A percentile compares a stretch with the other conserved stretches of the same genome.
These are phyloP conservation scores for Hepsetus odoe DNA, from an alignment of 2,113 vertebrate species.

Conservation along the genomic window DNA sequence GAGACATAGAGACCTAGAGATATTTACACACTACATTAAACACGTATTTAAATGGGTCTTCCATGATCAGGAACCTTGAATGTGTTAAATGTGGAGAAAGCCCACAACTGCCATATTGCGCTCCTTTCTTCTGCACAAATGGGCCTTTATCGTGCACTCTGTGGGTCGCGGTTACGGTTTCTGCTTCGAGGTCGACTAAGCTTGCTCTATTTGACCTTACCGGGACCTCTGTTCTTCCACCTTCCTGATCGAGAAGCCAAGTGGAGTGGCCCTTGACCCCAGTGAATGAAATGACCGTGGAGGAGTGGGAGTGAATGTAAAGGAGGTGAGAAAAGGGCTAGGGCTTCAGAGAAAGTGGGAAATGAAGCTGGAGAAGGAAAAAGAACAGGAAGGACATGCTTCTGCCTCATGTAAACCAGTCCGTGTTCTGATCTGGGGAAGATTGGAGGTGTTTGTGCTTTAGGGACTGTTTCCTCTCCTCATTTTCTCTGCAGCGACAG, in stretches of 20 bases:
- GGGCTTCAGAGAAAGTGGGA: background rate
- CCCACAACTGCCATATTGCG: no score
- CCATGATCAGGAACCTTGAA: no score
- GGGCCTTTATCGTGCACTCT: no score
- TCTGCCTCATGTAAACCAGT: conserved; percentile 3
- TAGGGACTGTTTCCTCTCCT: background rate
- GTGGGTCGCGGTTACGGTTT: background rate
- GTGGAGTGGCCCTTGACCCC: background rate
- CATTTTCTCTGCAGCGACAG: conserved; percentile 9
- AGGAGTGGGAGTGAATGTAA: background rate
- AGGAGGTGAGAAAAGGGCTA: background rate
- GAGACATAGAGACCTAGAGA: no score
- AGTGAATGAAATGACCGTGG: background rate
- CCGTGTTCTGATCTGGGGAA: background rate
- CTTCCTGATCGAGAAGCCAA: background rate
- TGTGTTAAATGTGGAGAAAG: no score
- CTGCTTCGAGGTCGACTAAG: background rate
- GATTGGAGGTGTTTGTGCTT: background rate
- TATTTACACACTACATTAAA: no score
- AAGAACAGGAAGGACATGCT: background rate
- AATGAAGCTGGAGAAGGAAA: background rate
- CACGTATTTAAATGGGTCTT: no score
- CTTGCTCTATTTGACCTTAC: background rate
- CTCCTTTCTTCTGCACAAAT: no score
- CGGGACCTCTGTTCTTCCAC: background rate